Evolutionary conservation across 2,797 vertebrate species (phyloP), one percentile per base, ranked within the genome.

Genomic region (Enteromius treurensis): DNA sequence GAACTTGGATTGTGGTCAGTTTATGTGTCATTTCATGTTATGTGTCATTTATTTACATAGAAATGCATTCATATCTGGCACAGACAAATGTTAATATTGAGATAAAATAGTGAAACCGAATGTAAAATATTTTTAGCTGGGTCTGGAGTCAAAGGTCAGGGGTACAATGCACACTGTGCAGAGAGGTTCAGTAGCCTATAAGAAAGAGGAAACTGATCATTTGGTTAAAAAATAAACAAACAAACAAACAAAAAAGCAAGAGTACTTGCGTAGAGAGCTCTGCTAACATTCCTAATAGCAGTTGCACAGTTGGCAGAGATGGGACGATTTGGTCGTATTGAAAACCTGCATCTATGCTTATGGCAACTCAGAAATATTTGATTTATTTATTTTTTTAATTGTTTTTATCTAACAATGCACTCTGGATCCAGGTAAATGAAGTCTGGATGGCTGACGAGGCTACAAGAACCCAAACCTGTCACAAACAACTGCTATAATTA

Each of bases 61-160:
- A 10, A 40, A 45, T 70, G 40, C 40, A n/a, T 62, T 45, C 7
- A 71, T 32, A 32, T 21, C 53, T 14, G 23, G 58, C 58, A 60
- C 34, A 76, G 17, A 37, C 34, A 7, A 58, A 26, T 55, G 21
- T 23, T 51, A 10, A 15, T 53, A 67, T 53, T 79, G 19, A 15
- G 29, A 8, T 75, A 37, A 4, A 19, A 34, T 29, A 4, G 73
- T 40, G 4, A 40, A n/a, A 58, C 21, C 8, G 21, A 55, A 13
- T 70, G 40, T 15, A 15, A 49, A 49, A 49, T 45, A 70, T 45
- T 62, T 11, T 0, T 15, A 21, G 10, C 40, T 51, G 67, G 23
- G 37, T 55, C 3, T 75, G 32, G 49, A 17, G 17, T 55, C 64
- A 55, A 68, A 79, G 77, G 65, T 69, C 37, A 70, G 29, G 9